These are phyloP conservation scores for Dasysyrphus albostriatus DNA, from an alignment of 2,888 invertebrate genomes.

Conservation along the genomic window DNA sequence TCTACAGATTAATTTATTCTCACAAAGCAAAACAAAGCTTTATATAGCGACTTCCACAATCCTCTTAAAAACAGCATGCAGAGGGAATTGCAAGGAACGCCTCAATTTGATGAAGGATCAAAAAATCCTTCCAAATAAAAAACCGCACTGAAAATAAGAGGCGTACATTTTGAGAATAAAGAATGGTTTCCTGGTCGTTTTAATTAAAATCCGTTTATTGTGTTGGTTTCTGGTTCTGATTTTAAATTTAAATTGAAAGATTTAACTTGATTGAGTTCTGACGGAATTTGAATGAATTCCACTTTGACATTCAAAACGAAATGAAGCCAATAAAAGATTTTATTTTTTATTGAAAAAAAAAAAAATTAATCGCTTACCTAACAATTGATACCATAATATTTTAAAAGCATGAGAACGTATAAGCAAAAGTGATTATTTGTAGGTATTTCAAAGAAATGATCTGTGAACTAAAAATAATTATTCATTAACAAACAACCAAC, in stretches of 20 bases:
- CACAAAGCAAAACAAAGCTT: conserved; percentile 34
- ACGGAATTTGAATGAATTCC: conserved; percentile 9
- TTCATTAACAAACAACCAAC: not conserved
- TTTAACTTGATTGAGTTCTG: conserved; percentile 39
- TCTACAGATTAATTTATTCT: conserved; percentile 37
- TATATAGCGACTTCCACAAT: conserved; percentile 31
- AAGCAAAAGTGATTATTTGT: not conserved
- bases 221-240: conserved; percentile 14
- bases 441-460: not conserved
- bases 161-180: conserved; percentile 1
- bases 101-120: conserved; percentile 9
- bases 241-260: conserved; percentile 47
- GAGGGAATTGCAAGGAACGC: conserved; percentile 4
- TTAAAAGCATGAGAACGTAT: not conserved
- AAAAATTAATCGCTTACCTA: not conserved
- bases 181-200: conserved; percentile 42
- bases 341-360: not conserved
- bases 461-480: not conserved
- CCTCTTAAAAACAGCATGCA: conserved; percentile 11
- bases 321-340: conserved; percentile 12
- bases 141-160: not conserved
- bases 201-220: conserved; percentile 55
- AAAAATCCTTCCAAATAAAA: conserved; percentile 9
- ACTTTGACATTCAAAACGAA: not conserved
- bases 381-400: not conserved